Evolutionary conservation across 2,113 vertebrate genomes (phyloP).

Genomic region (Propithecus coquereli): DNA sequence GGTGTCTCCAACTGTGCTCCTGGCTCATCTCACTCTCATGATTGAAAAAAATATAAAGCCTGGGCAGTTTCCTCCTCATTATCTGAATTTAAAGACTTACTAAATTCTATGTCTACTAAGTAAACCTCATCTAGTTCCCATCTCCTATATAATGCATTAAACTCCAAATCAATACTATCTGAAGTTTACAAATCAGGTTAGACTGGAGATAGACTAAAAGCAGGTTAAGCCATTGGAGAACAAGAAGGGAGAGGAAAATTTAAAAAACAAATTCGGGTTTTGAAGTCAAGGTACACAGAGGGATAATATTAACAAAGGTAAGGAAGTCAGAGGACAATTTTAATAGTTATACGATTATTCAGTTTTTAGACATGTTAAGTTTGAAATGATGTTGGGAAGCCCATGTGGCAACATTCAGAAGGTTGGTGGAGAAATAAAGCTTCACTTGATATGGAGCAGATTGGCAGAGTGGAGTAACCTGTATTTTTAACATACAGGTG

Average conservation of each 20-base stretch:
- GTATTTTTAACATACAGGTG: background rate
- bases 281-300: background rate
- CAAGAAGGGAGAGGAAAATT: background rate
- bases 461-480: background rate
- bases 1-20: background rate
- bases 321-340: background rate
- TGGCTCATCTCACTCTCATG: background rate
- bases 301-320: background rate
- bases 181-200: conserved; percentile 3
- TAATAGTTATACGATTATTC: background rate
- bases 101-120: background rate
- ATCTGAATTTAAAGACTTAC: background rate
- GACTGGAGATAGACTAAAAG: background rate
- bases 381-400: background rate
- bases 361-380: background rate
- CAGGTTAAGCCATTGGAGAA: background rate
- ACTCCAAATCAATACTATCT: background rate
- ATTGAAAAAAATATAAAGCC: background rate
- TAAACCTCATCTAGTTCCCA: background rate
- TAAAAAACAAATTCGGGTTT: background rate
- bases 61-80: background rate
- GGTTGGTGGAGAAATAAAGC: background rate
- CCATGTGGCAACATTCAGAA: background rate
- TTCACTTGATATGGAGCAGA: background rate
- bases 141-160: background rate